Evolutionary conservation across 2,888 invertebrate genomes (phyloP).

Genomic region (Alitta virens): DNA sequence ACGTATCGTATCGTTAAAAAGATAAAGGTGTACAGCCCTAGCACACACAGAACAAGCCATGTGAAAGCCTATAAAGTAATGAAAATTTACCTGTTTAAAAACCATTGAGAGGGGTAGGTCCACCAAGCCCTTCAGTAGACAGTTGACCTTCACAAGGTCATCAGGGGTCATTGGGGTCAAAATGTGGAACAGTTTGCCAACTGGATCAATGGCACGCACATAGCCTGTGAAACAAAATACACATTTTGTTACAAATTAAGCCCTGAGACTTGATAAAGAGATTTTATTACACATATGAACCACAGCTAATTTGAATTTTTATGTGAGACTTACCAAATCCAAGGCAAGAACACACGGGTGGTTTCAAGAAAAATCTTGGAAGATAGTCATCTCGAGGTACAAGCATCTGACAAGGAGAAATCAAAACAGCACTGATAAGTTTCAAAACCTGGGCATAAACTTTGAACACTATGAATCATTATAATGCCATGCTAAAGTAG

Average conservation of each 20-base stretch:
- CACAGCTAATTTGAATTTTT: no score
- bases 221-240: constrained; percentile 36
- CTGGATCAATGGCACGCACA: constrained; percentile 42
- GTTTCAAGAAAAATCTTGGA: constrained; percentile 33
- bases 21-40: no score
- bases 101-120: constrained; percentile 40
- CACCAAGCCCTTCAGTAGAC: constrained; percentile 40
- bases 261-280: no score
- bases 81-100: constrained; percentile 41
- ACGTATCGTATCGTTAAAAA: no score
- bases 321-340: constrained; percentile 41
- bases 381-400: constrained; percentile 24
- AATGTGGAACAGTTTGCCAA: constrained; percentile 36
- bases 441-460: no score
- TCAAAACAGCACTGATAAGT: background rate
- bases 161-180: constrained; percentile 37
- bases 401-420: constrained; percentile 10
- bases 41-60: no score
- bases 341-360: constrained; percentile 41
- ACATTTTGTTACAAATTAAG: no score
- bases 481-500: no score
- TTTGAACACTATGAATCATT: no score
- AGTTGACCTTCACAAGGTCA: constrained; percentile 37
- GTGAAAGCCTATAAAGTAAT: no score
- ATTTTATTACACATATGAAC: no score